Evolutionary conservation across 53 echinoderm and acorn worm species (phyloP), one percentile per base, ranked within the genome.

Genomic region (Crossaster papposus): DNA sequence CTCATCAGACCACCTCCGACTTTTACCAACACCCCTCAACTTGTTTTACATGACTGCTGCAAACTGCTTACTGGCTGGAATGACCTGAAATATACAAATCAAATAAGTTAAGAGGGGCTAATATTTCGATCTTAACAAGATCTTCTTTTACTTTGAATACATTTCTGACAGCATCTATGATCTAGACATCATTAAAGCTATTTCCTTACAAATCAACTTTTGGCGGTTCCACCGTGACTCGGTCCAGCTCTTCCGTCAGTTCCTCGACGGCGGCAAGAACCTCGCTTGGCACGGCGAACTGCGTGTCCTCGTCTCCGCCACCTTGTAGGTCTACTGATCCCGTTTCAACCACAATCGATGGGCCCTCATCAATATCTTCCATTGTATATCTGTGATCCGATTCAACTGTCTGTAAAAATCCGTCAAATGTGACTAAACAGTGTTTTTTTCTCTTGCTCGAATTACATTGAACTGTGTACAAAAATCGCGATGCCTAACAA

Each of bases 241-340:
- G 94, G 71, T 96, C 97, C 65, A 97, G 78, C 58, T 95, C 97
- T 65, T 95, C 94, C 79, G 86, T 95, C 86, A 97, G 79, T 54
- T 92, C 94, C 33, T 91, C 90, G 8, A 97, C 91, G 52, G 92
- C 95, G 31, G 82, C 95, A 81, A 96, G 81, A 12, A 83, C 95
- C 24, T 96, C 96, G 31, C 83, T 84, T 30, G 96, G 90, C 10
- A 95, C 72, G 34, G 64, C 71, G 74, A 51, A 58, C 37, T 52
- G 72, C 22, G 24, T 51, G 35, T 76, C 62, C 14, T 87, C 87
- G 6, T 72, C 63, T 17, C 54, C 76, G 13, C 12, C 77, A 12
- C 63, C 77, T 36, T 77, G 54, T 77, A 54, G 80, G 78, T 52
- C 92, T 88, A 32, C 79, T 51, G 22, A 64, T 70, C 51, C 80